Percentiles rank a stretch among this genome's conserved stretches.
Conservation (phyloP, 2,888 invertebrate species). For the Aspidiotus rigidus region DNA sequence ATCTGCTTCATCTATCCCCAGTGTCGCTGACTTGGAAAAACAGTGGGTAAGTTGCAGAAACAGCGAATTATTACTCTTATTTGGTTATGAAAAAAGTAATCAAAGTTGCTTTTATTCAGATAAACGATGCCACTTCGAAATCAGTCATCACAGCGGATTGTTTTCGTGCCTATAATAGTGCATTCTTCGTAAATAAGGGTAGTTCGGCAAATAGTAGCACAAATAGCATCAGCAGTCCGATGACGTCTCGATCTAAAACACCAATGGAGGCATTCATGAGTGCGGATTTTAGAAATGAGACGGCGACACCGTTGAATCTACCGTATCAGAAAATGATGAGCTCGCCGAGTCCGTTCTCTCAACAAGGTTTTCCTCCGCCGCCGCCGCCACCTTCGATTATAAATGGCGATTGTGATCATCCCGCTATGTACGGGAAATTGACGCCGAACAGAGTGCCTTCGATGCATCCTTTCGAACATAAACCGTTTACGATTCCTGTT, state of each 20-base stretch:
- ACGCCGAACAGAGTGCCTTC: neutral
- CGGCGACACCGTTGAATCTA: neutral
- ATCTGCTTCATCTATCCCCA: slow-evolving; percentile 30
- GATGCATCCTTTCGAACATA: neutral
- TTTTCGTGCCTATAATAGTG: slow-evolving; percentile 29
- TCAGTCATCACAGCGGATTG: slow-evolving; percentile 23
- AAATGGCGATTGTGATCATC: neutral
- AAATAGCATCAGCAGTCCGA: slow-evolving; percentile 9
- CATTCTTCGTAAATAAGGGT: slow-evolving; percentile 16
- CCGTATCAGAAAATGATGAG: slow-evolving; percentile 1
- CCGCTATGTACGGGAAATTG: neutral
- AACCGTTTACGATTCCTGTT: slow-evolving; percentile 1
- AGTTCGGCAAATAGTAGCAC: neutral
- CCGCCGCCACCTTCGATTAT: neutral
- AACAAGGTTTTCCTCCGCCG: neutral
- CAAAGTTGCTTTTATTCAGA: slow-evolving; percentile 2
- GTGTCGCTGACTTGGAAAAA: slow-evolving; percentile 35
- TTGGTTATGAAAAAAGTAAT: neutral
- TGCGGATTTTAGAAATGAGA: neutral
- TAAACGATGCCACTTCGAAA: slow-evolving; percentile 28
- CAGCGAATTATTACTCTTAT: neutral
- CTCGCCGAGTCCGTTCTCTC: neutral
- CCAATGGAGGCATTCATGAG: neutral
- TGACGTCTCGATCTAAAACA: neutral
- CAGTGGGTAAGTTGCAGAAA: slow-evolving; percentile 31